Evolutionary conservation across 2,888 invertebrate species (phyloP).

Genomic region (Sinelater perroti): DNA sequence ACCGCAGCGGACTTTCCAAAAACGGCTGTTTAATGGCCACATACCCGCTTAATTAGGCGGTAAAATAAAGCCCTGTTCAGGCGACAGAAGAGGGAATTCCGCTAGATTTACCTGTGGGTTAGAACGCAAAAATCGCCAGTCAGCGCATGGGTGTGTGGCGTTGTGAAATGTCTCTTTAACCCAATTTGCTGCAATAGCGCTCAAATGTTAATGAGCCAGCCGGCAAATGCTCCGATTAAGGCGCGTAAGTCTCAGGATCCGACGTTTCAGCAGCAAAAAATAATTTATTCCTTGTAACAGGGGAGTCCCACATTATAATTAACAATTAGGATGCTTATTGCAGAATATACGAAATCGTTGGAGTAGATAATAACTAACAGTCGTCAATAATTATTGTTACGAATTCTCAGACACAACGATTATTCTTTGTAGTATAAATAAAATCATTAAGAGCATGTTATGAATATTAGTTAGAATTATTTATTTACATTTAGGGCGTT

Average conservation of each 20-base stretch:
- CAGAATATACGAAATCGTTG: too few relatives aligned
- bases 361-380: too few relatives aligned
- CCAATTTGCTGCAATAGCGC: slow-evolving; percentile 11
- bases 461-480: too few relatives aligned
- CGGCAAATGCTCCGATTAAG: not conserved
- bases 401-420: too few relatives aligned
- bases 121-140: slow-evolving; percentile 4
- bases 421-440: too few relatives aligned
- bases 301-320: too few relatives aligned
- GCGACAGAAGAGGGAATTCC: slow-evolving; percentile 3
- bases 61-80: not conserved
- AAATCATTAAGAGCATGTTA: too few relatives aligned
- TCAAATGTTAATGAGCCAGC: slow-evolving; percentile 1
- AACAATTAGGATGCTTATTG: not conserved
- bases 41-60: not conserved
- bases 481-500: too few relatives aligned
- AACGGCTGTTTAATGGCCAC: not conserved
- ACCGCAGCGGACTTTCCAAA: slow-evolving; percentile 5
- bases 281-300: too few relatives aligned
- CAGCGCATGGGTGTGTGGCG: not conserved
- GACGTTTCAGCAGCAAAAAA: too few relatives aligned
- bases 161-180: slow-evolving; percentile 6
- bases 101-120: not conserved
- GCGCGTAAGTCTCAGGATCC: not conserved
- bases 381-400: too few relatives aligned